A percentile compares a stretch with the other conserved stretches of the same genome.
Evolutionary conservation across 2,113 vertebrate genomes (phyloP).

Genomic region (Galeopterus variegatus): DNA sequence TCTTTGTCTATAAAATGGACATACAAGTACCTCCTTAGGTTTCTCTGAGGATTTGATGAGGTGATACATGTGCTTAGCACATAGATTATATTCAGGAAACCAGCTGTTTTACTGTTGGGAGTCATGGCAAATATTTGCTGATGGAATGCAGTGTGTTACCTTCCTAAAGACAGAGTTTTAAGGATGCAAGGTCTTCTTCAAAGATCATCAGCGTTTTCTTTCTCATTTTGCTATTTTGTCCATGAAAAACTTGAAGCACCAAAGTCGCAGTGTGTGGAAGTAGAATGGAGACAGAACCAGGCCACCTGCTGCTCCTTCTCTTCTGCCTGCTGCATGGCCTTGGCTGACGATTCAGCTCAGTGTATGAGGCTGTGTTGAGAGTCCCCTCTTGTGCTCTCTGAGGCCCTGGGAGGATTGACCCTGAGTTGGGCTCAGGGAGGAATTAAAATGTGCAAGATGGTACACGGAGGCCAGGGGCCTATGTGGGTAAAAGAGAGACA

Average conservation of each 20-base stretch:
- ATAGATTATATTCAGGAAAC: background rate
- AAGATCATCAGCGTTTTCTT: background rate
- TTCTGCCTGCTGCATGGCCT: background rate
- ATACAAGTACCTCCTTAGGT: background rate
- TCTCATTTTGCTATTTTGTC: background rate
- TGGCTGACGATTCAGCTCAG: background rate
- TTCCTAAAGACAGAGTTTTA: background rate
- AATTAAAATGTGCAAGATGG: background rate
- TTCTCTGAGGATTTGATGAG: background rate
- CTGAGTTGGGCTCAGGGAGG: background rate
- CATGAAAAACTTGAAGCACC: background rate
- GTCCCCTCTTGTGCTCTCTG: background rate
- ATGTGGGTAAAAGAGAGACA: background rate
- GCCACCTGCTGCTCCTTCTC: background rate
- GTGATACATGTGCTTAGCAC: background rate
- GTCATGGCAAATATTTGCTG: background rate
- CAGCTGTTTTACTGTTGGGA: background rate
- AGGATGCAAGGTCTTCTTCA: background rate
- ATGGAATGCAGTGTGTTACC: too few species aligned
- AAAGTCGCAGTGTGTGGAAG: background rate
- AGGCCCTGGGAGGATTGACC: fast-evolving
- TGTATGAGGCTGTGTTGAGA: background rate
- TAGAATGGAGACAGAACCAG: too few species aligned
- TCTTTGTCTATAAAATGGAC: background rate
- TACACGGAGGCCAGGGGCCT: too few species aligned